Conservation (phyloP, 2,888 invertebrate species). For the Orthosia gracilis region DNA sequence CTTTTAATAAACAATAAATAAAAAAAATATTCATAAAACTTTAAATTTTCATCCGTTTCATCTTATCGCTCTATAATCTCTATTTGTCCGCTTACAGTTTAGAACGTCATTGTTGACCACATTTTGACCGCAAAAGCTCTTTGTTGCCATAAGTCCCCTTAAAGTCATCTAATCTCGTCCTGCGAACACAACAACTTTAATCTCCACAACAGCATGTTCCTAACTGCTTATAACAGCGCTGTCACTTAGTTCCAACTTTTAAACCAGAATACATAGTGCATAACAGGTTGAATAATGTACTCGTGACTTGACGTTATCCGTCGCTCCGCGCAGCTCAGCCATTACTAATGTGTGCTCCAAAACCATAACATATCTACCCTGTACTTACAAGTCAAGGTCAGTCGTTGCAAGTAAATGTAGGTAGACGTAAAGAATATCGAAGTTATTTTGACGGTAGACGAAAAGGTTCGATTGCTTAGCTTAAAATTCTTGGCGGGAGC, state of each 20-base stretch:
- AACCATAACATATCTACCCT: slow-evolving; percentile 20
- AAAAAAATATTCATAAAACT: too few species aligned
- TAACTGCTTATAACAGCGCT: slow-evolving; percentile 22
- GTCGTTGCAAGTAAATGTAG: slow-evolving; percentile 31
- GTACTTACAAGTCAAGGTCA: slow-evolving; percentile 42
- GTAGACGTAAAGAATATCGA: slow-evolving; percentile 17
- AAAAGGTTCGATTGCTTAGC: slow-evolving; percentile 11
- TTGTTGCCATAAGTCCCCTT: slow-evolving; percentile 6
- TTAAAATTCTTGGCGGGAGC: slow-evolving; percentile 30
- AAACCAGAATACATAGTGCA: slow-evolving; percentile 35
- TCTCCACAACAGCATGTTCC: slow-evolving; percentile 19
- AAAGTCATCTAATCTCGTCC: not conserved
- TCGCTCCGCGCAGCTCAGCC: slow-evolving; percentile 47
- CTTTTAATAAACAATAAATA: too few species aligned
- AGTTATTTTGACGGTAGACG: not conserved
- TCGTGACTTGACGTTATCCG: slow-evolving; percentile 7
- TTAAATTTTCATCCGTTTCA: too few species aligned
- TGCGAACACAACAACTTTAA: slow-evolving; percentile 14
- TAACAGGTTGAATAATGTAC: slow-evolving; percentile 50
- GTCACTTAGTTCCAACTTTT: slow-evolving; percentile 47
- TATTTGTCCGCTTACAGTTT: not conserved
- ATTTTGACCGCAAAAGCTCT: not conserved
- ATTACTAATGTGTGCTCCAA: slow-evolving; percentile 52
- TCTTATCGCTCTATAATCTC: slow-evolving; percentile 6
- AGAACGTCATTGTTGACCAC: not conserved